These are phyloP conservation scores for Lagocephalus sceleratus DNA, from an alignment of 2,797 vertebrate genomes.

Conservation along the genomic window DNA sequence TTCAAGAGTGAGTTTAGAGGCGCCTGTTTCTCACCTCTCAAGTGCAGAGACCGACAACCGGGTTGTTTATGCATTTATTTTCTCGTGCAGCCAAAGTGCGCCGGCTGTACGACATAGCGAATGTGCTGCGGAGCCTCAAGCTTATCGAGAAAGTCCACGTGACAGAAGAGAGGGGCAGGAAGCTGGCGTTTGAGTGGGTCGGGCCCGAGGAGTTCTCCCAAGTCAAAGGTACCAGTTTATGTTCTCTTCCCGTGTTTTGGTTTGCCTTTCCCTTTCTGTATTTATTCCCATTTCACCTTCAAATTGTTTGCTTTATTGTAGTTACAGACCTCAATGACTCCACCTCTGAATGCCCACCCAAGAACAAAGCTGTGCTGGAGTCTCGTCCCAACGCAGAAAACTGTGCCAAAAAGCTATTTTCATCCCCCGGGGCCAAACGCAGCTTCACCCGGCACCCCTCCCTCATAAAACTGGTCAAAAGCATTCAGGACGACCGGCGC, in stretches of 20 bases:
- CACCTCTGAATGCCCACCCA: constrained; percentile 13
- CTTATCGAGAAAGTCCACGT: constrained; percentile 96
- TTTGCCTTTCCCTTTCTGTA: neutral
- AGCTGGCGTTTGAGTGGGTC: constrained; percentile 93
- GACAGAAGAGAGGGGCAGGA: constrained; percentile 87
- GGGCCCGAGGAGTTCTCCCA: constrained; percentile 82
- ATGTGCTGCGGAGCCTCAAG: constrained; percentile 92
- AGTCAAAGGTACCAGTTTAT: constrained; percentile 70
- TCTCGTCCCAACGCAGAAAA: constrained; percentile 76
- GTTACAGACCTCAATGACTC: constrained; percentile 53
- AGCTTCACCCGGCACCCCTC: constrained; percentile 91
- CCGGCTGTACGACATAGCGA: constrained; percentile 94
- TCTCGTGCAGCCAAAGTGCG: constrained; percentile 88
- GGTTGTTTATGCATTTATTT: no score
- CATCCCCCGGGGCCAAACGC: constrained; percentile 77
- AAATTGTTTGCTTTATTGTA: constrained; percentile 2
- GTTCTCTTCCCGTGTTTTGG: neutral
- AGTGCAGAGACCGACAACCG: no score
- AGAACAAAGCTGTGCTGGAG: constrained; percentile 53
- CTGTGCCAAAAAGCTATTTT: constrained; percentile 93
- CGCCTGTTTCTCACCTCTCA: neutral
- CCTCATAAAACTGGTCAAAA: constrained; percentile 89
- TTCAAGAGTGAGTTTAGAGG: constrained; percentile 90
- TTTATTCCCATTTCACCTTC: neutral
- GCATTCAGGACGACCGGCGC: constrained; percentile 86